Percentiles rank a stretch among this genome's conserved stretches.
Evolutionary conservation across 2,797 vertebrate species (phyloP).

Genomic region (Tolypeutes matacus): DNA sequence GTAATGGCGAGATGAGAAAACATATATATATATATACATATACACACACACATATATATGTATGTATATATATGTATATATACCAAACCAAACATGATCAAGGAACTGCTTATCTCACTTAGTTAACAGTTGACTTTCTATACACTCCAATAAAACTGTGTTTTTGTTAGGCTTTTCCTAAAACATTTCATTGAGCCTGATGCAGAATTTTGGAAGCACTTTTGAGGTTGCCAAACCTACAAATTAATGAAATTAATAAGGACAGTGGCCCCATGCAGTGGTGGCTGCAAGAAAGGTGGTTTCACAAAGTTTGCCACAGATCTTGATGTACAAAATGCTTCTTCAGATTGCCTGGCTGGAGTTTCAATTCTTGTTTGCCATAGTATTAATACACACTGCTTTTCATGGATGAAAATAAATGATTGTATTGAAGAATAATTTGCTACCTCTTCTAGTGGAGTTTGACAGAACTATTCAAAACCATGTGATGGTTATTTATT

Average conservation of each 20-base stretch:
- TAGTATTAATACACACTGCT: slow-evolving; percentile 48
- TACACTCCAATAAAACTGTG: background rate
- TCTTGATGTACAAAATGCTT: slow-evolving; percentile 58
- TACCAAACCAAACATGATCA: background rate
- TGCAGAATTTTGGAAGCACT: slow-evolving; percentile 45
- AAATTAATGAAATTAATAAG: slow-evolving; percentile 65
- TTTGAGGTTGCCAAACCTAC: background rate
- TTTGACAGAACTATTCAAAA: slow-evolving; percentile 80
- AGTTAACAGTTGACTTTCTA: background rate
- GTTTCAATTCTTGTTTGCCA: slow-evolving; percentile 75
- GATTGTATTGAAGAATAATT: slow-evolving; percentile 78
- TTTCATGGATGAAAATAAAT: slow-evolving; percentile 81
- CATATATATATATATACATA: background rate
- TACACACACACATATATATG: too few relatives aligned
- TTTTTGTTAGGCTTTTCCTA: background rate
- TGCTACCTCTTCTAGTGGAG: slow-evolving; percentile 75
- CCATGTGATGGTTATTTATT: slow-evolving; percentile 76
- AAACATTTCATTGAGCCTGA: slow-evolving; percentile 12
- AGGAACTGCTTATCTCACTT: background rate
- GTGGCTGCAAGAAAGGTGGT: background rate
- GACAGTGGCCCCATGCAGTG: background rate
- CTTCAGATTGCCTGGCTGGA: slow-evolving; percentile 42
- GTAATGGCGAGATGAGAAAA: slow-evolving; percentile 61
- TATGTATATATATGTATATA: too few relatives aligned
- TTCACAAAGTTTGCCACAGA: background rate